Conservation (phyloP, 2,113 vertebrate species). For the Mola mola region DNA sequence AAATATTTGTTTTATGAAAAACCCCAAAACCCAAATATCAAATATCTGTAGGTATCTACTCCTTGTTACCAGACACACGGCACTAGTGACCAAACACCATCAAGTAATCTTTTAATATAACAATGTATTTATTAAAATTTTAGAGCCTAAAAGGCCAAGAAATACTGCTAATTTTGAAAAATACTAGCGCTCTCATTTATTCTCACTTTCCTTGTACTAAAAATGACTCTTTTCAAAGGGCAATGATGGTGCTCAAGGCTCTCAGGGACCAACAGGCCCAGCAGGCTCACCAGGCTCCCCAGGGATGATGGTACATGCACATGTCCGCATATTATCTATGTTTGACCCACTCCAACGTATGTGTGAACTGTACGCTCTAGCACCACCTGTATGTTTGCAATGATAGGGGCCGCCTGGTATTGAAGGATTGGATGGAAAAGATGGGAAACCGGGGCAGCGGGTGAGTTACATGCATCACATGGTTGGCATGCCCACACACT, state of each 20-base stretch:
- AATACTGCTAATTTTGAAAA: too few species aligned
- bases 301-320: conserved; percentile 77
- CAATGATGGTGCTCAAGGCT: conserved; percentile 85
- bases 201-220: conserved; percentile 4
- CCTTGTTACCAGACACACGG: too few species aligned
- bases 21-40: too few species aligned
- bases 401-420: conserved; percentile 89
- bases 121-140: too few species aligned
- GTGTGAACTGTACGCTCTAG: neutral
- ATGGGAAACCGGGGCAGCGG: conserved; percentile 89
- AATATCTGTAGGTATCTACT: too few species aligned
- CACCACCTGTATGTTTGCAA: conserved; percentile 15
- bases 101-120: too few species aligned
- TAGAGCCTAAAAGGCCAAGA: too few species aligned
- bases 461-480: conserved; percentile 72
- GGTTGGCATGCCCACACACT: neutral
- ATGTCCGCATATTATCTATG: neutral
- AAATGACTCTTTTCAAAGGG: conserved; percentile 80
- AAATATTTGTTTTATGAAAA: too few species aligned
- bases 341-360: conserved; percentile 5
- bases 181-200: too few species aligned
- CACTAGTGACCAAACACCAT: too few species aligned
- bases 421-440: conserved; percentile 93
- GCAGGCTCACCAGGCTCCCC: conserved; percentile 86
- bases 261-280: conserved; percentile 81